Base-by-base conservation (phyloP, 2,113 vertebrate genomes). In the Seriola rivoliana region DNA sequence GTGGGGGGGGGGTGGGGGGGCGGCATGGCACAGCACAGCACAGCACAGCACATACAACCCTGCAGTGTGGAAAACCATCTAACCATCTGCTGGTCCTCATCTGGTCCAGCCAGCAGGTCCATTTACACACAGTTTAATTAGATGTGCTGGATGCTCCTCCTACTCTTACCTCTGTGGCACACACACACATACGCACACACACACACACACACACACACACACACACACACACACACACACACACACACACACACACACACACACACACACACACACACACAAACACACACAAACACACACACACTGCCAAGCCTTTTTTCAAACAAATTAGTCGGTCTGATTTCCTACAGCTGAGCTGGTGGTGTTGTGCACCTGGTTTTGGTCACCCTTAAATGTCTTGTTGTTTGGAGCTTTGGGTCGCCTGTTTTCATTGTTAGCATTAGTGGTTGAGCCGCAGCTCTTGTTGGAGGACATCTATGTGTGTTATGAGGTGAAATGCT, bases 21-120 rank as follows among this genome's bases (percentile, higher is more conserved):
- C 2, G 29, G 29, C 40, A 5, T 21, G 1, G 54, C n/a, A 23
- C 25, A 5, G 44, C 62, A 60, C n/a, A 44, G 60, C 4, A 7
- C 54, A 65, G 55, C 4, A 7, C 58, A 65, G 54, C 78, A 46
- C 42, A 70, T 40, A 81, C 57, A 84, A 75, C 70, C 67, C 40
- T 52, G n/a, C 19, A 8, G 84, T 71, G 87, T 73, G 62, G 86
- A 83, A 69, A 93, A 88, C 84, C 89, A 93, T 89, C 90, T 89
- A 93, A 88, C 84, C 89, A 93, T 90, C 90, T 90, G 91, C 88
- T 83, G 82, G 85, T 89, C 81, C 84, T 93, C 89, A 88, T 90
- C 86, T 90, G 88, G 85, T 85, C 75, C 79, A 65, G 72, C 75
- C 66, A 70, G 80, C 69, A 84, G 73, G 76, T 78, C 70, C 89